A percentile compares a stretch with the other conserved stretches of the same genome.
phyloP scores from a whole-genome alignment of 2,797 vertebrate genomes.

The Morelia viridis region DNA sequence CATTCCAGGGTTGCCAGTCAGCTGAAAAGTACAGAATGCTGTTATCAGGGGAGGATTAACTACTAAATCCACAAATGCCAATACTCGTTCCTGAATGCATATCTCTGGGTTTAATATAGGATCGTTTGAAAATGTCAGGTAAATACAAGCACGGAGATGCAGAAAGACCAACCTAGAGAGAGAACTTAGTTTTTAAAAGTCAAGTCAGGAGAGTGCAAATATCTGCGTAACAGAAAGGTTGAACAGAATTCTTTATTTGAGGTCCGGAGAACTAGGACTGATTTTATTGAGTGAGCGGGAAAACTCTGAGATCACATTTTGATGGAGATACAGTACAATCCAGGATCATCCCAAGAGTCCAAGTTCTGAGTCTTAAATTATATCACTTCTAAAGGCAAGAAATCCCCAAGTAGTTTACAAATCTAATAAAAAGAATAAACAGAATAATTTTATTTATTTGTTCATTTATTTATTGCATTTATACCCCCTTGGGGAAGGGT shows the following conservation, averaged over 20 bases:
- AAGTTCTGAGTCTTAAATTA: neutral
- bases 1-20: neutral
- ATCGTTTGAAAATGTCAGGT: slow-evolving; percentile 49
- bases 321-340: neutral
- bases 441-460: neutral
- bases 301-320: neutral
- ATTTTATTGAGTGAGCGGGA: neutral
- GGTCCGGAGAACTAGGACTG: neutral
- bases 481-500: neutral
- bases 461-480: neutral
- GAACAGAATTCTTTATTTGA: neutral
- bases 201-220: slow-evolving; percentile 4
- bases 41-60: neutral
- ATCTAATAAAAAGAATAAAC: neutral
- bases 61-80: neutral
- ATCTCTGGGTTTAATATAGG: slow-evolving; percentile 36
- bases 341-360: neutral
- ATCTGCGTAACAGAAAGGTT: neutral
- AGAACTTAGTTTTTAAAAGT: slow-evolving; percentile 29
- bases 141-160: slow-evolving; percentile 31
- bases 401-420: neutral
- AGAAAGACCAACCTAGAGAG: slow-evolving; percentile 31
- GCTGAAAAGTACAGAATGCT: neutral
- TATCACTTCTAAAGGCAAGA: neutral
- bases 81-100: neutral